A percentile compares a stretch with the other conserved stretches of the same genome.
Evolutionary conservation across 2,888 invertebrate species (phyloP).

Genomic region (Meliscaeva auricollis): DNA sequence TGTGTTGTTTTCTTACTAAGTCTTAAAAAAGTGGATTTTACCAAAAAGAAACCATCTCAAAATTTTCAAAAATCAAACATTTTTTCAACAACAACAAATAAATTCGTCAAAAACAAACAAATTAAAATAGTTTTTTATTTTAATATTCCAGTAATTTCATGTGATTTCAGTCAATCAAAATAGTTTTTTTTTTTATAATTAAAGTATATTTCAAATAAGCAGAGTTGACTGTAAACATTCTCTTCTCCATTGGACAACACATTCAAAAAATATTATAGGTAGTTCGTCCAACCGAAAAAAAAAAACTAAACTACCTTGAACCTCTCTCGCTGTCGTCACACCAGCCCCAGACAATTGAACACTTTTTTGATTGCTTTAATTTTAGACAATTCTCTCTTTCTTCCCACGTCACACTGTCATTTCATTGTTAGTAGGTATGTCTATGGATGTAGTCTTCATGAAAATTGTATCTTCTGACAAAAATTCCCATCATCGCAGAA

Average conservation of each 20-base stretch:
- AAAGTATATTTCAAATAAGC: neutral
- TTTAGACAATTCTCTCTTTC: conserved; percentile 15
- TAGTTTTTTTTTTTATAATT: too few species aligned
- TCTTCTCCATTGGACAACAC: neutral
- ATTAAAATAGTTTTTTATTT: too few species aligned
- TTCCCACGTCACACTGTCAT: conserved; percentile 10
- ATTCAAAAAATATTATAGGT: conserved; percentile 9
- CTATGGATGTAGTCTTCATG: neutral
- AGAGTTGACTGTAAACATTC: neutral
- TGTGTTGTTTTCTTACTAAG: too few species aligned
- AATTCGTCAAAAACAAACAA: too few species aligned
- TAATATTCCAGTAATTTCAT: too few species aligned
- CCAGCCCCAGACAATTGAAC: conserved; percentile 15
- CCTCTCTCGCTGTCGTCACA: conserved; percentile 16
- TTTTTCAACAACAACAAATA: too few species aligned
- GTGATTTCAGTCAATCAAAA: too few species aligned
- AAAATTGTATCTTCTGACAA: neutral
- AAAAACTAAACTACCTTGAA: conserved; percentile 32
- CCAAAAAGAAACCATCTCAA: too few species aligned
- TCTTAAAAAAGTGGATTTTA: too few species aligned
- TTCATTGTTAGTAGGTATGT: too few species aligned
- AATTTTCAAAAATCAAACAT: too few species aligned
- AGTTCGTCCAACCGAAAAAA: neutral
- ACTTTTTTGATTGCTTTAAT: conserved; percentile 26
- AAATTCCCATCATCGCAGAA: neutral